Evolutionary conservation across 35 echinoderm and acorn worm genomes (phyloP), one percentile per base, ranked within the genome.

Genomic region (Eucidaris tribuloides): DNA sequence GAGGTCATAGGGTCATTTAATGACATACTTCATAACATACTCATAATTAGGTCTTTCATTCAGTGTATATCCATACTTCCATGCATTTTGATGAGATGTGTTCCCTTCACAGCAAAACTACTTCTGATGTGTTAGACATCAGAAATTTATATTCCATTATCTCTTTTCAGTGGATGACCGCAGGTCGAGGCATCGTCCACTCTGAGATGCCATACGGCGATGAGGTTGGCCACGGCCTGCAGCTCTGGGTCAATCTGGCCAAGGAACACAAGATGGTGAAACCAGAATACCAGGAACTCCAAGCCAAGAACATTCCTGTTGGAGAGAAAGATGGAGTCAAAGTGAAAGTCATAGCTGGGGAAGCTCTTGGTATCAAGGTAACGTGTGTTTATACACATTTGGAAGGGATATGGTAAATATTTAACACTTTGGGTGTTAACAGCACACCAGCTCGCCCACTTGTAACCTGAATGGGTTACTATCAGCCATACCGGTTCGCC

Each of bases 101-200:
- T 23, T 13, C 30, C 30, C n/a, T 17, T 18, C 25, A 24, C 5
- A 29, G 13, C 9, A n/a, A n/a, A n/a, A n/a, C n/a, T n/a, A n/a
- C n/a, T n/a, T n/a, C n/a, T n/a, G n/a, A n/a, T n/a, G n/a, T n/a
- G n/a, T n/a, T n/a, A n/a, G n/a, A n/a, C n/a, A n/a, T n/a, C n/a
- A n/a, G n/a, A 57, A 9, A 9, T 56, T 13, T 5, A 25, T 15
- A n/a, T 37, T 17, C 11, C 20, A 58, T 46, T 55, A 15, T 68
- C 29, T 19, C 30, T 23, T 24, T 87, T n/a, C 82, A 98, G 95
- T 98, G 95, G 95, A 98, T 98, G 95, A 98, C 95, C 4, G 95
- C 95, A 32, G 95, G 95, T 3, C 62, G 90, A 74, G 95, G 95
- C 3, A 98, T 98, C 20, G 95, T 98, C 37, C 95, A 98, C 62